Conservation (phyloP, 2,888 invertebrate species). For the Drosophila imparisetae region DNA sequence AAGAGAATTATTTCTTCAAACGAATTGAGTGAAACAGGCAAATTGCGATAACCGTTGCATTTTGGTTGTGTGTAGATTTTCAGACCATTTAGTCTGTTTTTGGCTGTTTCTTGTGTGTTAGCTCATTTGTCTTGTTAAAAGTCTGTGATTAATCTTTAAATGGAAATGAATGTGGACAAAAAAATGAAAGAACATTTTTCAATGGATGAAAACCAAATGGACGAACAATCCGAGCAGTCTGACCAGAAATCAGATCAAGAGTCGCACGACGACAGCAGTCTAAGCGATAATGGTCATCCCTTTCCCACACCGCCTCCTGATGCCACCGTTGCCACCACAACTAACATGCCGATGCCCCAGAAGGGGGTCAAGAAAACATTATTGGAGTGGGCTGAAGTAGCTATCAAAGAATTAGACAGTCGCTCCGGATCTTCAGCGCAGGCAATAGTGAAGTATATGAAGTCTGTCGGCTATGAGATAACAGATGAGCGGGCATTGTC, state of each 20-base stretch:
- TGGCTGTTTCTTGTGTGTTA: background rate
- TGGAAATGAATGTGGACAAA: background rate
- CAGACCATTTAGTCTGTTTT: background rate
- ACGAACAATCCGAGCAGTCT: background rate
- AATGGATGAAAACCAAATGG: background rate
- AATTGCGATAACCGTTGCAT: conserved; percentile 28
- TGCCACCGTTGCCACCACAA: background rate
- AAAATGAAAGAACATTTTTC: background rate
- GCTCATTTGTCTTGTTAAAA: background rate
- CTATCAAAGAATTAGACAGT: conserved; percentile 16
- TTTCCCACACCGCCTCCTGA: conserved; percentile 27
- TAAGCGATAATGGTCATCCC: background rate
- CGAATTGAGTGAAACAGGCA: background rate
- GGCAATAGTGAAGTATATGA: conserved; percentile 33
- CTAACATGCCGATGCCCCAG: background rate
- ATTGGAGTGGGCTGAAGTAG: background rate
- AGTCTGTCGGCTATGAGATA: conserved; percentile 12
- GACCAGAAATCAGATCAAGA: background rate
- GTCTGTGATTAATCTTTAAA: background rate
- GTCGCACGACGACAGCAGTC: background rate
- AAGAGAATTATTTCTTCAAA: background rate
- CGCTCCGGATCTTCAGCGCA: conserved; percentile 33
- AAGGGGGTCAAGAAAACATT: background rate
- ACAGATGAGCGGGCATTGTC: background rate
- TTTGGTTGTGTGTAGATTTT: background rate